These are phyloP conservation scores for Alcis repandata DNA, from an alignment of 2,888 invertebrate genomes.

Conservation along the genomic window DNA sequence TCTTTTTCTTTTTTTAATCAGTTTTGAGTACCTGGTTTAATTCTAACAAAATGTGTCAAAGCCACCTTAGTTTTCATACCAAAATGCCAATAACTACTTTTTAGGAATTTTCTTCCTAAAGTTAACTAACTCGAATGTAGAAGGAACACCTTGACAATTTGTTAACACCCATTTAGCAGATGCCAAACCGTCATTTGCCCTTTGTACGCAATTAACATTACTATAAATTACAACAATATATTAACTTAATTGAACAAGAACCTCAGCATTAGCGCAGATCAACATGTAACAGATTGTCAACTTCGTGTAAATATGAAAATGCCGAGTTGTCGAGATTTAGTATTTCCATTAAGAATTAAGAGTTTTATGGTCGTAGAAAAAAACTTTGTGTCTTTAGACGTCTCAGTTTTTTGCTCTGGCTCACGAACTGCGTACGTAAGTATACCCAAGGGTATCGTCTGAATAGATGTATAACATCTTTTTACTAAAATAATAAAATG, in stretches of 20 bases:
- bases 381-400: no score
- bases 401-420: no score
- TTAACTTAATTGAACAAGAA: conserved; percentile 63
- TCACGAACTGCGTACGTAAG: no score
- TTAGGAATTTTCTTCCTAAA: neutral
- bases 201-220: conserved; percentile 63
- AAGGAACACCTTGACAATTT: conserved; percentile 42
- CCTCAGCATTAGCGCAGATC: conserved; percentile 30
- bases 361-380: no score
- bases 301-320: neutral
- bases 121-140: neutral
- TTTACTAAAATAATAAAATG: no score
- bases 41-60: no score
- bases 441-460: no score
- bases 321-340: neutral
- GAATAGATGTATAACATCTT: no score
- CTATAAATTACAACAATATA: conserved; percentile 67
- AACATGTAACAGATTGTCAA: conserved; percentile 5
- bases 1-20: no score
- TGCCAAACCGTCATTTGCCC: conserved; percentile 60
- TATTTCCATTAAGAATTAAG: no score
- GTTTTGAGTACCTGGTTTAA: no score
- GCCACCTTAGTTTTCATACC: no score
- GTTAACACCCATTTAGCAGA: conserved; percentile 58
- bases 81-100: neutral